phyloP scores from a whole-genome alignment of 2,797 vertebrate genomes.

The Molossus molossus region DNA sequence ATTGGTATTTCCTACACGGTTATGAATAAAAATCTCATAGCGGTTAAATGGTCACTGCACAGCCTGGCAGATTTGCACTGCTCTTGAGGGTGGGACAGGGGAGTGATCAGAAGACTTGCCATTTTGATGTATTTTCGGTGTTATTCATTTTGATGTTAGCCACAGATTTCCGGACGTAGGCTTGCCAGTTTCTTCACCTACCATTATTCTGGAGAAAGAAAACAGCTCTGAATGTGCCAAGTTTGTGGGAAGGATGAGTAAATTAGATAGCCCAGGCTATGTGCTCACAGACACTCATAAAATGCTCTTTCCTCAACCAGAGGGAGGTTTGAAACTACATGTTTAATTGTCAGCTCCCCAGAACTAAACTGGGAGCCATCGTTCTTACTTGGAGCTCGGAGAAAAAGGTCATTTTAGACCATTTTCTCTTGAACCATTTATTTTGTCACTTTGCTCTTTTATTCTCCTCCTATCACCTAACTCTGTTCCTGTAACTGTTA shows the following conservation, averaged over 20 bases:
- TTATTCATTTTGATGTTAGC: not conserved
- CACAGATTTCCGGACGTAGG: not conserved
- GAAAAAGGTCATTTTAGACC: not conserved
- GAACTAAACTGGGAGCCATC: not conserved
- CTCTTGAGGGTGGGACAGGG: not conserved
- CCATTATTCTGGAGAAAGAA: not conserved
- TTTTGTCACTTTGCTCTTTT: conserved; percentile 1
- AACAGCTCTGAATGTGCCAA: not conserved
- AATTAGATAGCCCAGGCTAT: not conserved
- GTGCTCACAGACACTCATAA: not conserved
- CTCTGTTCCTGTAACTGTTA: not conserved
- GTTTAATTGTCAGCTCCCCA: not conserved
- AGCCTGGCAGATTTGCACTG: not conserved
- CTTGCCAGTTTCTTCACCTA: not conserved
- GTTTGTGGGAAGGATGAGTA: not conserved
- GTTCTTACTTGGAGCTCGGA: not conserved
- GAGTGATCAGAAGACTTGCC: not conserved
- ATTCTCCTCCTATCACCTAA: not conserved
- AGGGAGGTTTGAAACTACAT: not conserved
- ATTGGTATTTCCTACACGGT: not conserved
- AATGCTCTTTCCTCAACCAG: not conserved
- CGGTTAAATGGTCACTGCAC: not conserved
- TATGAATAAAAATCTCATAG: not conserved
- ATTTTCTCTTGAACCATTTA: conserved; percentile 29
- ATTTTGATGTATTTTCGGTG: not conserved